Percentiles rank a stretch among this genome's conserved stretches.
Conservation (phyloP, 2,797 vertebrate species). For the Onychomys arenicola region DNA sequence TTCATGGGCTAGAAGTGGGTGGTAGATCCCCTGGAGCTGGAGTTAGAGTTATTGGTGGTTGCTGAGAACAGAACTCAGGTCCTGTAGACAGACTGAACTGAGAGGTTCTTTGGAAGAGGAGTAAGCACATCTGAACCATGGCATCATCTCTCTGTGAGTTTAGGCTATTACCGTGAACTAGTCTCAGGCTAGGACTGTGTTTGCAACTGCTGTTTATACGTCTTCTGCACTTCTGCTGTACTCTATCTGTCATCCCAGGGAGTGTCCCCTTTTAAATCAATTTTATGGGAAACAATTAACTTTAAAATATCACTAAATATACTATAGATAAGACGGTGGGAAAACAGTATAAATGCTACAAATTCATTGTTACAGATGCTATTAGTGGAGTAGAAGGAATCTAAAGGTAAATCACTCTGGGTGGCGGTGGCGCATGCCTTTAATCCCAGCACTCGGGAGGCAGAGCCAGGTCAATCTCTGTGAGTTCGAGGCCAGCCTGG, state of each 20-base stretch:
- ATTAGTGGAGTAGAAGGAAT: background rate
- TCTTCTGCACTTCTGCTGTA: too few relatives aligned
- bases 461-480: too few relatives aligned
- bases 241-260: too few relatives aligned
- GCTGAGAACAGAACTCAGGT: background rate
- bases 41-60: background rate
- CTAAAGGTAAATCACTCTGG: background rate
- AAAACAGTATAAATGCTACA: conserved; percentile 27
- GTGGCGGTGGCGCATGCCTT: too few relatives aligned
- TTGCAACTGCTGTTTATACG: too few relatives aligned
- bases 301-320: background rate
- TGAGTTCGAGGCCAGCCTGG: too few relatives aligned
- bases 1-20: background rate
- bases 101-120: background rate
- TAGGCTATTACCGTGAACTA: too few relatives aligned
- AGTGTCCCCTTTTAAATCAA: too few relatives aligned
- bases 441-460: too few relatives aligned
- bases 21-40: background rate
- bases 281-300: background rate
- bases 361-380: background rate
- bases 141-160: background rate
- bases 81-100: background rate
- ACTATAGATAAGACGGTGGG: background rate
- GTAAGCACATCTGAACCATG: background rate
- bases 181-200: too few relatives aligned